Evolutionary conservation across 2,888 invertebrate species (phyloP), one percentile per base, ranked within the genome.

Genomic region (Luffia ferchaultella): DNA sequence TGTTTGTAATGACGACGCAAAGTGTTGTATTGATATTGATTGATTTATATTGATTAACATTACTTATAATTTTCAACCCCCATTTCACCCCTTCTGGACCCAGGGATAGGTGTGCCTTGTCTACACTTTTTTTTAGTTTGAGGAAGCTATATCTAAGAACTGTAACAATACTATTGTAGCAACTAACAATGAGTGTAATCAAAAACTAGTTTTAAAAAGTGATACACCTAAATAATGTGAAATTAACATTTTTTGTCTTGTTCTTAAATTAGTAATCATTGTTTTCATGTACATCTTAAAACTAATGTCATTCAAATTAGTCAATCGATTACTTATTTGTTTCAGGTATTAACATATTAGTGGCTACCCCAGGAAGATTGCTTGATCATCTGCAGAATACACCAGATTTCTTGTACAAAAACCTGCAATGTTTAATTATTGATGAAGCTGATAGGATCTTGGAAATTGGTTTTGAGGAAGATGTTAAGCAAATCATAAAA

Each of bases 381-480:
- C 73, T 98, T 41, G 98, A 98, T 86, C 98, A 98, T 74, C 82
- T 98, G 55, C 91, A 96, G 82, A 96, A 94, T 68, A 95, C 98
- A 0, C 89, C 93, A 0, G 93, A 95, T 61, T 98, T 98, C 67
- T 76, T 97, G 53, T 96, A 90, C 67, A 97, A 97, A 79, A 98
- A 98, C 75, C 82, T 98, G n/a, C 95, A 97, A 66, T 97, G 96
- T 72, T 84, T 98, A 18, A 87, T 98, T 18, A 96, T 98, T 68
- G 98, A 98, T 72, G 98, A 98, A 78, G 98, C 98, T n/a, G 98
- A 98, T 82, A 87, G 97, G 60, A 97, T 98, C 70, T 84, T 98
- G 52, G 97, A 98, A 69, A 93, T 97, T 68, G 98, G 98, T 48
- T 98, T 98, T 73, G 98, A 98, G 77, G 96, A 97, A 69, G 98